phyloP scores from a whole-genome alignment of 2,888 invertebrate species.

The Drosophila infuscata region DNA sequence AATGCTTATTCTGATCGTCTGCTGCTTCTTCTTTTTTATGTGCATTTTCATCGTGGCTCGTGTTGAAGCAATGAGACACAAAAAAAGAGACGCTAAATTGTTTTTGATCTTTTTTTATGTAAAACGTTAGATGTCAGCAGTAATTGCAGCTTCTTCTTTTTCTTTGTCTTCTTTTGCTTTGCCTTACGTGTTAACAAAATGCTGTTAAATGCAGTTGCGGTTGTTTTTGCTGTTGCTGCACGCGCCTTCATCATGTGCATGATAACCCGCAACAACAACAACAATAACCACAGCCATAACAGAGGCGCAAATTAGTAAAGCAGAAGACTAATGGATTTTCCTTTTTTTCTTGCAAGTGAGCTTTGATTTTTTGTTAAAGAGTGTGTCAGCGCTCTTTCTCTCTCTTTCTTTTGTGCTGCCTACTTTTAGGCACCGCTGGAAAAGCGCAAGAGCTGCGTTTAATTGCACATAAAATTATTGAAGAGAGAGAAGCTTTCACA shows the following conservation, averaged over 20 bases:
- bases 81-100: conserved; percentile 49
- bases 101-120: conserved; percentile 19
- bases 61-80: conserved; percentile 23
- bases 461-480: conserved; percentile 13
- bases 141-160: conserved; percentile 17
- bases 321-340: conserved; percentile 34
- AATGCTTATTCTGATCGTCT: conserved; percentile 14
- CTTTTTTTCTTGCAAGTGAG: conserved; percentile 2
- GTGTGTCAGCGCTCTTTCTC: background rate
- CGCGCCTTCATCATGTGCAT: conserved; percentile 25
- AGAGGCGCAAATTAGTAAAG: conserved; percentile 45
- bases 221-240: conserved; percentile 31
- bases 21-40: conserved; percentile 25
- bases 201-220: conserved; percentile 20
- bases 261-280: conserved; percentile 17
- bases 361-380: conserved; percentile 6
- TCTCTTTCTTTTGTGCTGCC: conserved; percentile 38
- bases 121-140: conserved; percentile 19
- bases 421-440: conserved; percentile 62
- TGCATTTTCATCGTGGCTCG: conserved; percentile 27
- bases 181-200: conserved; percentile 43
- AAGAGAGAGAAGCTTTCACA: conserved; percentile 11
- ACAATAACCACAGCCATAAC: conserved; percentile 16
- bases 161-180: conserved; percentile 24
- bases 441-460: conserved; percentile 4